Evolutionary conservation across 2,113 vertebrate genomes (phyloP), one percentile per base, ranked within the genome.

Genomic region (Trichomycterus rosablanca): DNA sequence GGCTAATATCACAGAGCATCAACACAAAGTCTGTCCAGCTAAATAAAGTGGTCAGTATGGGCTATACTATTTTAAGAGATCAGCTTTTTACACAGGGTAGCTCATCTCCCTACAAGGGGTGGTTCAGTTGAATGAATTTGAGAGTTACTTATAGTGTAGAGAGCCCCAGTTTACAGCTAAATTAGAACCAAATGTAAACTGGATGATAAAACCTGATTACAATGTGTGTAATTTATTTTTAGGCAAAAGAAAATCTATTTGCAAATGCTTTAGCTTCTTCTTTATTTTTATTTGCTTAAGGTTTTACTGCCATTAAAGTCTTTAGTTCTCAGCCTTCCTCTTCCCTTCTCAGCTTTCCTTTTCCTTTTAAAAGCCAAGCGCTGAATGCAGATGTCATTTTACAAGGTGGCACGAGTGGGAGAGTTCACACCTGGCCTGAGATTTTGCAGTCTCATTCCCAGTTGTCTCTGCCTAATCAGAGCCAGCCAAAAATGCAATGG

Each of bases 351-450:
- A 30, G 59, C 24, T 63, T 43, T 48, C 53, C 37, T 59, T n/a
- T 14, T 39, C 37, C 59, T 51, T 70, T 68, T 60, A 65, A 68
- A 76, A 68, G 68, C 32, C 57, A 9, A 28, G 59, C 35, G 30
- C 46, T 53, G 60, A 72, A 65, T 71, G 64, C 55, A 67, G 67
- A 76, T 58, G 71, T 63, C 22, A 35, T 67, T 71, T 73, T 67
- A 68, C 37, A 57, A 57, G 60, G 53, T 50, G 53, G 43, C 46
- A 59, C 19, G 11, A 57, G 68, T 49, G 49, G 66, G 71, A 63
- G 58, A 74, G 51, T 71, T 76, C 71, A 74, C 71, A 69, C 71
- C 60, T 24, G 19, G 14, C 7, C 43, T 55, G 67, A 76, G 28
- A 62, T 52, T 71, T 42, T 56, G 11, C 63, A 68, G 62, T 34